Evolutionary conservation across 2,888 invertebrate species (phyloP).

Genomic region (Rhaphigaster nebulosa): DNA sequence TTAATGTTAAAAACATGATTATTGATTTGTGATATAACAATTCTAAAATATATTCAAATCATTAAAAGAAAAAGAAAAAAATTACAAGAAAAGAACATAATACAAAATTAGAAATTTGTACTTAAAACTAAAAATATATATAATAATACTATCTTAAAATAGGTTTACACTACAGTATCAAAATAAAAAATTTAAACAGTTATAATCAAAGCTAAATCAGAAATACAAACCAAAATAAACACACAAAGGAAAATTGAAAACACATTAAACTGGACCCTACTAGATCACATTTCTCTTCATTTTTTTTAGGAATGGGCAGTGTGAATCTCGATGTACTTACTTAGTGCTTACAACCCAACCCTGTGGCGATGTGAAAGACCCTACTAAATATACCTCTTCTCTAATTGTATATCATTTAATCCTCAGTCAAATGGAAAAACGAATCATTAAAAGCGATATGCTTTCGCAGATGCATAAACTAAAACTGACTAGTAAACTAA

Average conservation of each 20-base stretch:
- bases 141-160: not conserved
- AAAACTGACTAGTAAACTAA: slow-evolving; percentile 41
- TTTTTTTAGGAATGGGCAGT: slow-evolving; percentile 56
- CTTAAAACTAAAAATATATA: slow-evolving; percentile 27
- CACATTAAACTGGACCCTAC: slow-evolving; percentile 54
- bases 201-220: slow-evolving; percentile 11
- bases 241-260: slow-evolving; percentile 27
- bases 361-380: slow-evolving; percentile 57
- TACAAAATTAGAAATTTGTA: slow-evolving; percentile 50
- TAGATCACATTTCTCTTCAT: slow-evolving; percentile 56
- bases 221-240: not conserved
- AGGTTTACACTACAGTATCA: not conserved
- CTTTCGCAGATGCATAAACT: slow-evolving; percentile 53
- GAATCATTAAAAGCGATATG: slow-evolving; percentile 51
- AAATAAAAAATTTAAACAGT: slow-evolving; percentile 21
- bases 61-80: slow-evolving; percentile 10
- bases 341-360: slow-evolving; percentile 58
- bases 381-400: slow-evolving; percentile 33
- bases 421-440: slow-evolving; percentile 58
- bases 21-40: slow-evolving; percentile 46
- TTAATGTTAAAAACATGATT: slow-evolving; percentile 43
- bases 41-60: not conserved
- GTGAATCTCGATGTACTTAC: slow-evolving; percentile 53
- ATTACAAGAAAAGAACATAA: slow-evolving; percentile 20
- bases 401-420: slow-evolving; percentile 51